Conservation (phyloP, 1,140 invertebrate species). For the Archivesica marissinica region DNA sequence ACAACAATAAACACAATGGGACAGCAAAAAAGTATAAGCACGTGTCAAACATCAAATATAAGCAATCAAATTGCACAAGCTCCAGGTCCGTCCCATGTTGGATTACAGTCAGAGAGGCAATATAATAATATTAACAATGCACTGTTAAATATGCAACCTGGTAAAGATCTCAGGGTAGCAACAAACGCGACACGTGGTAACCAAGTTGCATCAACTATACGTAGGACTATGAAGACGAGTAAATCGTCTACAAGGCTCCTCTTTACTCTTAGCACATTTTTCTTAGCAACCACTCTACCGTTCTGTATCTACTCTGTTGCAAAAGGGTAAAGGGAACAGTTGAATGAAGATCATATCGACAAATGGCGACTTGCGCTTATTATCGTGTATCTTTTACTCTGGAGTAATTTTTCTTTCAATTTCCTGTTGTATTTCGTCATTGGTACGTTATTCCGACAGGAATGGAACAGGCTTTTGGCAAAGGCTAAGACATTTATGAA, state of each 20-base stretch:
- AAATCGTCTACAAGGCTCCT: background rate
- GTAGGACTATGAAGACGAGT: background rate
- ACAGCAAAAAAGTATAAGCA: too few species aligned
- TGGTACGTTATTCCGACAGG: background rate
- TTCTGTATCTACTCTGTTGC: background rate
- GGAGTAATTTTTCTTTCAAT: background rate
- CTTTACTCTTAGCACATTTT: background rate
- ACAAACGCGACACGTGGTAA: too few species aligned
- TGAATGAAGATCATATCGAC: background rate
- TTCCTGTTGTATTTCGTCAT: background rate
- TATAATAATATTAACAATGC: too few species aligned
- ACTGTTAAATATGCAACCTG: too few species aligned
- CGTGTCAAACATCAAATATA: too few species aligned
- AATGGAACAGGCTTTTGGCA: background rate
- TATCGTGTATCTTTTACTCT: background rate
- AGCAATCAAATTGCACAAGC: too few species aligned
- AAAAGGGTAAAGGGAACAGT: background rate
- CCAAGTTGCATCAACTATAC: too few species aligned
- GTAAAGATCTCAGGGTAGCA: too few species aligned
- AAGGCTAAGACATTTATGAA: background rate
- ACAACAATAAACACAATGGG: too few species aligned
- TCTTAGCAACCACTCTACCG: background rate
- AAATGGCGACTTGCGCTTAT: background rate
- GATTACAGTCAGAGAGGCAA: too few species aligned
- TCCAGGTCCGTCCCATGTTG: too few species aligned